phyloP scores from a whole-genome alignment of 2,888 invertebrate genomes.

The Euzetes globulus region DNA sequence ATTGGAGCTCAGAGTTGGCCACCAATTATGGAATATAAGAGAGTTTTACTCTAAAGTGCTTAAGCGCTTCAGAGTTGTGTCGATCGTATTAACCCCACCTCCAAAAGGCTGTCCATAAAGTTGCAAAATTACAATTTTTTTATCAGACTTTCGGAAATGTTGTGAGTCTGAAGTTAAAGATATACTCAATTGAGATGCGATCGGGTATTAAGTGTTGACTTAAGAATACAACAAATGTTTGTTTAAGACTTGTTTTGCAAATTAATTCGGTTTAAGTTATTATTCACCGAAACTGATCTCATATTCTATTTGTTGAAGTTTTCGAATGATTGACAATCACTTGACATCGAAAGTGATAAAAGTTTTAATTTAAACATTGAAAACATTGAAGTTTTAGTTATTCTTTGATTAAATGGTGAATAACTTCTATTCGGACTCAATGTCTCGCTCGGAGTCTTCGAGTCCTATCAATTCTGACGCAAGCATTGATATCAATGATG shows the following conservation, averaged over 20 bases:
- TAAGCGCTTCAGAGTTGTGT: not conserved
- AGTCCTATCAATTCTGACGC: slow-evolving; percentile 30
- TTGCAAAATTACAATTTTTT: not conserved
- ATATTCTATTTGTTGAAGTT: not conserved
- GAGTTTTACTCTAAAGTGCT: not conserved
- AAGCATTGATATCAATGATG: slow-evolving; percentile 31
- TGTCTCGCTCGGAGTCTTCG: slow-evolving; percentile 31
- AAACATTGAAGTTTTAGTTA: not conserved
- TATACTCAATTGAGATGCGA: slow-evolving; percentile 27
- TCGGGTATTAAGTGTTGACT: slow-evolving; percentile 8
- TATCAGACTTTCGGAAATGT: not conserved
- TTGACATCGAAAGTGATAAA: not conserved
- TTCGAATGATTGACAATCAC: not conserved
- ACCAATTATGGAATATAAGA: slow-evolving; percentile 15
- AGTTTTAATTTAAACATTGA: not conserved
- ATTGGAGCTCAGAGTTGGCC: slow-evolving; percentile 11
- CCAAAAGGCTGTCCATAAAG: slow-evolving; percentile 14
- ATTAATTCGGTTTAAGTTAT: not conserved
- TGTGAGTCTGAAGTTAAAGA: not conserved
- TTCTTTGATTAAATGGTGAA: slow-evolving; percentile 3
- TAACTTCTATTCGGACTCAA: slow-evolving; percentile 3
- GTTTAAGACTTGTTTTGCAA: slow-evolving; percentile 15
- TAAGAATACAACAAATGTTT: slow-evolving; percentile 13
- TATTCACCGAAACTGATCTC: slow-evolving; percentile 11
- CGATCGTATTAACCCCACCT: not conserved